phyloP scores from a whole-genome alignment of 2,888 invertebrate genomes.

The Penaeus monodon region DNA sequence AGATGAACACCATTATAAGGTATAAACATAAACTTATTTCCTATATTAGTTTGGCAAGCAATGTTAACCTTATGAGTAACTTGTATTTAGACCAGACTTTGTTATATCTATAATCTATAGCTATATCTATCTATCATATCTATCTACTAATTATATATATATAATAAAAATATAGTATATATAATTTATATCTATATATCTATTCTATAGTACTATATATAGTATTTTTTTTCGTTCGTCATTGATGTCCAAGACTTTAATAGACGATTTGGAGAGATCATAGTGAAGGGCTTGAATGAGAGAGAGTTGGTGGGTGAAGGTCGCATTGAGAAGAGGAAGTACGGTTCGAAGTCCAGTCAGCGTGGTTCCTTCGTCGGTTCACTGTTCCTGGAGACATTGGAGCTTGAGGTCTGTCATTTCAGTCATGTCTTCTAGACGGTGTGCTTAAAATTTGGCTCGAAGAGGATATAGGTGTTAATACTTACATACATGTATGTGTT shows the following conservation, averaged over 20 bases:
- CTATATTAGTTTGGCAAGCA: too few species aligned
- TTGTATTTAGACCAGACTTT: too few species aligned
- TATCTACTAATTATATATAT: too few species aligned
- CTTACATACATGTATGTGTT: too few species aligned
- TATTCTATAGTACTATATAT: too few species aligned
- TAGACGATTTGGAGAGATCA: conserved; percentile 20
- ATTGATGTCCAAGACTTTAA: conserved; percentile 53
- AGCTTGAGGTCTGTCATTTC: not conserved
- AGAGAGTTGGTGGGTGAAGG: conserved; percentile 40
- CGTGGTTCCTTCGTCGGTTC: conserved; percentile 40
- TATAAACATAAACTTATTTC: not conserved
- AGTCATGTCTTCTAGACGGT: conserved; percentile 17
- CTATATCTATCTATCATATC: too few species aligned
- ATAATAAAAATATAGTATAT: too few species aligned
- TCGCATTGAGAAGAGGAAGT: conserved; percentile 30
- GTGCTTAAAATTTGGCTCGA: not conserved
- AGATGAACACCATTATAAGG: conserved; percentile 48
- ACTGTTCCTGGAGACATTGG: conserved; percentile 29
- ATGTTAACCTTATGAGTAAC: too few species aligned
- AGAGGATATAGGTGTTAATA: not conserved
- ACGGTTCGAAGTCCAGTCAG: conserved; percentile 11
- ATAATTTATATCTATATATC: too few species aligned
- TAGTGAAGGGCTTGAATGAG: conserved; percentile 36
- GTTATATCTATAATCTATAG: too few species aligned
- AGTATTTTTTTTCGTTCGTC: conserved; percentile 34